Percentiles rank a stretch among this genome's conserved stretches.
phyloP scores from a whole-genome alignment of 2,888 invertebrate genomes.

The Auanema freiburgensis region DNA sequence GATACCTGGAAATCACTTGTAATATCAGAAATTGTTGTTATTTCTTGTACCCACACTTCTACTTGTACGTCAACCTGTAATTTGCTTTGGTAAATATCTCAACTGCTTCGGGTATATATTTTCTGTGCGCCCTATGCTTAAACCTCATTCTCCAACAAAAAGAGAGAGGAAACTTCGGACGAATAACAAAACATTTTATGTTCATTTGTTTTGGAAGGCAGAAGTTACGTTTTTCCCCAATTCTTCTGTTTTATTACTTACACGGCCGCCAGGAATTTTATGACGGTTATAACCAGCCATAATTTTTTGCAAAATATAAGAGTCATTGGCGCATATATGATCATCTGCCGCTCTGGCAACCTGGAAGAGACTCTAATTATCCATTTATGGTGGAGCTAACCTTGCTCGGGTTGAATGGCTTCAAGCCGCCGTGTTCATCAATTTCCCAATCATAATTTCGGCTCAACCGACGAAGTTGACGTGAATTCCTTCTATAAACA shows the following conservation, averaged over 20 bases:
- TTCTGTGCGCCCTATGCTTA: too few relatives aligned
- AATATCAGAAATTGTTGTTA: conserved; percentile 63
- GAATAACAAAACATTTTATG: too few relatives aligned
- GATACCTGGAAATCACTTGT: conserved; percentile 61
- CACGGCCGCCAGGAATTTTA: conserved; percentile 63
- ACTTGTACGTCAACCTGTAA: conserved; percentile 54
- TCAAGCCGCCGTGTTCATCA: conserved; percentile 53
- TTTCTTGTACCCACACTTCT: conserved; percentile 64
- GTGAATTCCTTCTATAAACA: conserved; percentile 56
- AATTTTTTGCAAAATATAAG: conserved; percentile 51
- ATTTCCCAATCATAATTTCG: conserved; percentile 64
- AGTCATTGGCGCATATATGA: conserved; percentile 57
- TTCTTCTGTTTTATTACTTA: conserved; percentile 8
- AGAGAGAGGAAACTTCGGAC: neutral
- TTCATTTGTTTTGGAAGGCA: neutral
- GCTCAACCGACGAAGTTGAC: conserved; percentile 52
- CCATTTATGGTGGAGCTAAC: too few relatives aligned
- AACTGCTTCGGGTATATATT: neutral
- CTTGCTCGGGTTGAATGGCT: conserved; percentile 28
- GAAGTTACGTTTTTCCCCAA: neutral
- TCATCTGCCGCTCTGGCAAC: conserved; percentile 21
- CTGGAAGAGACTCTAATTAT: neutral
- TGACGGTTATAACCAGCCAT: conserved; percentile 56
- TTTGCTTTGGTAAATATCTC: neutral
- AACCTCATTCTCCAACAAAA: neutral